Percentiles rank a stretch among this genome's conserved stretches.
phyloP scores from a whole-genome alignment of 2,888 invertebrate species.

The Nymphalis polychloros region DNA sequence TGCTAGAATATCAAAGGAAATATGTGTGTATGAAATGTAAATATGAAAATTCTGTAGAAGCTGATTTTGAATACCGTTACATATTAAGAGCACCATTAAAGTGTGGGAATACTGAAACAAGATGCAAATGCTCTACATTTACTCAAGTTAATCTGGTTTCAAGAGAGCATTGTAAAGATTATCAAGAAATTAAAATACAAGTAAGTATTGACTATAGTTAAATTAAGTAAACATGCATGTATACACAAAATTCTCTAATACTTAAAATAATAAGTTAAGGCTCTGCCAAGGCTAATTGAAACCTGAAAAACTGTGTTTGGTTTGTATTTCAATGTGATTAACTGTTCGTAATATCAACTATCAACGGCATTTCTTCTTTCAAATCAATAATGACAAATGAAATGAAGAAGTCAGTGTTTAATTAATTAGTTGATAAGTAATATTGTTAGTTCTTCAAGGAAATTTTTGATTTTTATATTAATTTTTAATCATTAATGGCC shows the following conservation, averaged over 20 bases:
- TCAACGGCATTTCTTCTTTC: no score
- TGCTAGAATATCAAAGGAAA: constrained; percentile 88
- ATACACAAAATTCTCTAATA: no score
- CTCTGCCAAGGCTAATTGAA: no score
- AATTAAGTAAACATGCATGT: neutral
- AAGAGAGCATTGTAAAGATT: constrained; percentile 87
- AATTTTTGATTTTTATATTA: no score
- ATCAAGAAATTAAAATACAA: constrained; percentile 93
- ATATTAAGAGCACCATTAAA: constrained; percentile 79
- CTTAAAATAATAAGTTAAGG: neutral
- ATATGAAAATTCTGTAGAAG: constrained; percentile 83
- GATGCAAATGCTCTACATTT: constrained; percentile 81
- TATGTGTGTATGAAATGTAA: constrained; percentile 91
- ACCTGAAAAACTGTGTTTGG: neutral
- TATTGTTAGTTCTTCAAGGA: no score
- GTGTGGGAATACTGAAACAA: constrained; percentile 78
- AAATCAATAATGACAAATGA: no score
- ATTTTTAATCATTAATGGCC: no score
- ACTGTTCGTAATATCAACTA: no score
- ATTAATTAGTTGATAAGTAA: no score
- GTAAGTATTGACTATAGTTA: constrained; percentile 54
- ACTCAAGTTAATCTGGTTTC: constrained; percentile 78
- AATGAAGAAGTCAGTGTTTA: no score
- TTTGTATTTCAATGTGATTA: no score
- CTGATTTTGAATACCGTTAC: constrained; percentile 85